These are phyloP conservation scores for Stegodyphus dumicola DNA, from an alignment of 1,140 invertebrate genomes.

Conservation along the genomic window DNA sequence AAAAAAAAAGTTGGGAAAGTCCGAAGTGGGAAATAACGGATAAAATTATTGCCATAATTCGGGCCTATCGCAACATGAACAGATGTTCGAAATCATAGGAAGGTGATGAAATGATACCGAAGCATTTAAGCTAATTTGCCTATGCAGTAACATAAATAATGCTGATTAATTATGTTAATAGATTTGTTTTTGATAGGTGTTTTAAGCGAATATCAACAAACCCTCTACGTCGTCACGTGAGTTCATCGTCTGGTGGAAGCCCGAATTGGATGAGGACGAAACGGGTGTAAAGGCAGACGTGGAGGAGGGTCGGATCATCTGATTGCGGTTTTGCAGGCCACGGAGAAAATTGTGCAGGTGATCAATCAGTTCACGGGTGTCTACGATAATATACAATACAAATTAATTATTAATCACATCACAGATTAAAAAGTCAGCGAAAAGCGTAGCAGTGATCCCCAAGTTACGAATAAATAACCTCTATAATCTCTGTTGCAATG, in stretches of 20 bases:
- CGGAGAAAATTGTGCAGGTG: conserved; percentile 59
- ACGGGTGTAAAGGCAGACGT: conserved; percentile 55
- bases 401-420: not conserved
- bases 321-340: conserved; percentile 57
- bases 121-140: no score
- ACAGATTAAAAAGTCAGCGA: not conserved
- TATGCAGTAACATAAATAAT: no score
- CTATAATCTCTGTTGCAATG: not conserved
- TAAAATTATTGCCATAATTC: no score
- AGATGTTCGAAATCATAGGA: no score
- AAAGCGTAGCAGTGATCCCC: not conserved
- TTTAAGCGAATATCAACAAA: not conserved
- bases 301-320: conserved; percentile 49
- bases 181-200: no score
- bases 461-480: not conserved
- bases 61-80: no score
- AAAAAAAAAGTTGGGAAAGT: no score
- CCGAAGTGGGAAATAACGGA: no score
- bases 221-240: conserved; percentile 4
- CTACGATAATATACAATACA: not conserved
- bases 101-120: no score
- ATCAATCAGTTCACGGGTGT: conserved; percentile 54
- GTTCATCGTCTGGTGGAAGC: conserved; percentile 37
- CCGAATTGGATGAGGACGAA: conserved; percentile 48
- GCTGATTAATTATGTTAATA: no score